Percentiles rank a stretch among this genome's conserved stretches.
These are phyloP conservation scores for Ips nitidus DNA, from an alignment of 1,140 invertebrate species.

Conservation along the genomic window DNA sequence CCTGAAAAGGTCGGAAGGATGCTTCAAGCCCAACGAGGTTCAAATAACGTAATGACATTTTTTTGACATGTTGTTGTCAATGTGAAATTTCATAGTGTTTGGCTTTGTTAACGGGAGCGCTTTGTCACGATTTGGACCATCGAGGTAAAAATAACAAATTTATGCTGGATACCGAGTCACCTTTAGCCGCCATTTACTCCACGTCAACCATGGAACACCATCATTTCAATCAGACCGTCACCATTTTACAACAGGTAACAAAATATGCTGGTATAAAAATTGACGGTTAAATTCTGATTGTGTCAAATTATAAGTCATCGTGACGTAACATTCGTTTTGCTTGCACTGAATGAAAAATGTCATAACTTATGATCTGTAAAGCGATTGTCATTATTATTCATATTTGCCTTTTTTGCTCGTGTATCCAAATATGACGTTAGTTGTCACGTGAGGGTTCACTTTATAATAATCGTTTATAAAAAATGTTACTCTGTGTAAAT, in stretches of 20 bases:
- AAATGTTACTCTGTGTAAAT: no score
- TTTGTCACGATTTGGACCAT: conserved; percentile 86
- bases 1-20: conserved; percentile 61
- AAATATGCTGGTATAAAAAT: neutral
- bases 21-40: conserved; percentile 65
- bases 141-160: conserved; percentile 83
- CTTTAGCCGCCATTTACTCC: conserved; percentile 78
- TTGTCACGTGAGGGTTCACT: no score
- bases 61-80: no score
- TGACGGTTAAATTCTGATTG: neutral
- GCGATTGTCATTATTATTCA: no score
- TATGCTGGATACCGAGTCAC: conserved; percentile 79
- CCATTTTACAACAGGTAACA: conserved; percentile 61
- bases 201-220: conserved; percentile 86
- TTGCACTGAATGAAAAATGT: no score
- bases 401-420: no score
- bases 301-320: no score
- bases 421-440: no score
- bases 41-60: neutral
- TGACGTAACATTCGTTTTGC: no score
- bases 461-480: no score
- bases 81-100: conserved; percentile 58
- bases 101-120: conserved; percentile 73
- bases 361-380: no score
- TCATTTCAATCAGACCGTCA: conserved; percentile 85